Conservation (phyloP, 2,888 invertebrate species). For the Thalpophila matura region DNA sequence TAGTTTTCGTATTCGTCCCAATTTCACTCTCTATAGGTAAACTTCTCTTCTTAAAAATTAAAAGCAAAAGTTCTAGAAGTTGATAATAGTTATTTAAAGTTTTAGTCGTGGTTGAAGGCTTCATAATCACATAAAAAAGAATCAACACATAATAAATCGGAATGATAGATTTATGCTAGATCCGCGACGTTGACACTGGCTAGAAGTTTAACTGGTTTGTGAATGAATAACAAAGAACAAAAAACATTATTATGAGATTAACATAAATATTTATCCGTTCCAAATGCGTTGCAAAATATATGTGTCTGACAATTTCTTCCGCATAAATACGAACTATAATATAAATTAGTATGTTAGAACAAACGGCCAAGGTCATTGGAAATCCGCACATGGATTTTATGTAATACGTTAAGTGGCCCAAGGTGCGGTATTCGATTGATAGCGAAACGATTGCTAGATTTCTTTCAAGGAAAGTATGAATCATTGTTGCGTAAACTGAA, state of each 20-base stretch:
- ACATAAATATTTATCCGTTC: constrained; percentile 40
- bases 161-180: constrained; percentile 16
- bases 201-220: constrained; percentile 18
- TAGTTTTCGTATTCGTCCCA: not conserved
- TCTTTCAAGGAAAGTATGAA: constrained; percentile 65
- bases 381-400: constrained; percentile 54
- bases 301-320: constrained; percentile 56
- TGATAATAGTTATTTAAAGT: constrained; percentile 3
- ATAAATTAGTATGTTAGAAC: constrained; percentile 29
- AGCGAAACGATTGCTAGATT: constrained; percentile 58
- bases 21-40: not conserved
- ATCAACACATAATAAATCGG: not conserved
- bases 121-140: too few relatives aligned
- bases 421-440: constrained; percentile 55
- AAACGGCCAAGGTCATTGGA: constrained; percentile 46
- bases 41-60: not conserved
- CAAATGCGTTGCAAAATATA: constrained; percentile 50
- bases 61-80: constrained; percentile 10
- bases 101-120: too few relatives aligned
- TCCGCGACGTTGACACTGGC: constrained; percentile 12
- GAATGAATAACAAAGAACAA: constrained; percentile 41
- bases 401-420: constrained; percentile 62
- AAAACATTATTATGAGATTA: constrained; percentile 27
- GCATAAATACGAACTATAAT: constrained; percentile 41
- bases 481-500: constrained; percentile 57